Conservation (phyloP, 2,113 vertebrate genomes). For the Herpailurus yagouaroundi region DNA sequence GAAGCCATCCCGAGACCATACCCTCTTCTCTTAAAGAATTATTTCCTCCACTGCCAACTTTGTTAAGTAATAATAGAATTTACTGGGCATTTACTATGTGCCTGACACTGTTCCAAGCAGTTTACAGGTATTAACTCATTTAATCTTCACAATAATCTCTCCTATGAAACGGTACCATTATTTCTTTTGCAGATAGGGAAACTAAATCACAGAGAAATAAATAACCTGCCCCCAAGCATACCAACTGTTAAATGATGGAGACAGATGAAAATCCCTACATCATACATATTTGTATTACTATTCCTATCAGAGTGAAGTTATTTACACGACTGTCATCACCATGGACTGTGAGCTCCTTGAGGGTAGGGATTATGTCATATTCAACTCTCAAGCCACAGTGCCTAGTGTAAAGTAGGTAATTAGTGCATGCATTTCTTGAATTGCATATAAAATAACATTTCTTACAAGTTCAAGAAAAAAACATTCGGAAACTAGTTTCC, state of each 20-base stretch:
- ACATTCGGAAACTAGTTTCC: slow-evolving; percentile 35
- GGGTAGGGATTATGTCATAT: background rate
- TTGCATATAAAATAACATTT: slow-evolving; percentile 49
- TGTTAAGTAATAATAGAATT: slow-evolving; percentile 29
- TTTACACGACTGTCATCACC: background rate
- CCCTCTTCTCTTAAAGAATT: background rate
- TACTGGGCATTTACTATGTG: slow-evolving; percentile 6
- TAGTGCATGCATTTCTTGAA: background rate
- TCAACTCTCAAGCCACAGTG: slow-evolving; percentile 25
- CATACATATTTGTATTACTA: background rate
- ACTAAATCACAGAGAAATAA: slow-evolving; percentile 36
- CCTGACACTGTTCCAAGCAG: background rate
- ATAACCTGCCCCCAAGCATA: slow-evolving; percentile 4
- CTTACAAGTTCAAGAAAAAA: slow-evolving; percentile 57
- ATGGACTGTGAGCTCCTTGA: slow-evolving; percentile 40
- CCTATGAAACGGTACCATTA: background rate
- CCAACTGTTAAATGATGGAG: background rate
- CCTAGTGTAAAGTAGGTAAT: background rate
- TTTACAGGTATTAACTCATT: slow-evolving; percentile 45
- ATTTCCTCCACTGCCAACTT: background rate
- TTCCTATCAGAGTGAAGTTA: background rate
- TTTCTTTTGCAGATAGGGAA: background rate
- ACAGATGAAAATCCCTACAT: slow-evolving; percentile 9
- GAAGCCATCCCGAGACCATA: background rate
- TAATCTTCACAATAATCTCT: slow-evolving; percentile 45